Evolutionary conservation across 1,140 invertebrate genomes (phyloP), one percentile per base, ranked within the genome.

Genomic region (Leptinotarsa undecemlineata): DNA sequence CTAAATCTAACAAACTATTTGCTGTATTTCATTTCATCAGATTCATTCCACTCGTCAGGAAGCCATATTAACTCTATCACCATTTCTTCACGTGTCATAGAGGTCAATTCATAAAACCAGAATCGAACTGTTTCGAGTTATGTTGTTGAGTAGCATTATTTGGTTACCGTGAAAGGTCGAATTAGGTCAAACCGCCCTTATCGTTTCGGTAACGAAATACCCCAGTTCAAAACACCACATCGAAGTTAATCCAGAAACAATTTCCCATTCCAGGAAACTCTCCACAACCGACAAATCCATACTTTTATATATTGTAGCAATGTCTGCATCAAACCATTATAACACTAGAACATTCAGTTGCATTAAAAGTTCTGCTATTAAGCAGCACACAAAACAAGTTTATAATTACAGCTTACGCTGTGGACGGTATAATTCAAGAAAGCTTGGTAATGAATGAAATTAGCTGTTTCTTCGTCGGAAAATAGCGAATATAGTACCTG

Each of bases 371-470:
- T 57, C 6, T 1, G 51, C 51, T 57, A 57, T 57, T 57, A 57
- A 57, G n/a, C 51, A 57, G 51, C 51, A 15, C 6, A 57, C 51
- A 57, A 57, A 57, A n/a, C 51, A 57, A 57, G 51, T 57, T 57
- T 57, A 57, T 57, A 57, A 57, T 57, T 57, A 57, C 51, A 57
- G 51, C 15, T 17, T 19, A 5, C 51, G 51, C 51, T 57, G 51
- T 57, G 51, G n/a, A 57, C n/a, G 51, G 15, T 57, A n/a, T 57
- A 57, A 57, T 57, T 57, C 51, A 57, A 4, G 15, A 57, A 57
- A 57, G 17, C 51, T 57, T n/a, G 15, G 51, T 57, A 57, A 57
- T 57, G 1, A 57, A 57, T 57, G 51, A 57, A 57, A 57, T 57
- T 57, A 57, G 17, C 51, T n/a, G 51, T 57, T 57, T 57, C 51